These are phyloP conservation scores for Pontoporia blainvillei DNA, from an alignment of 2,113 vertebrate species.

Conservation along the genomic window DNA sequence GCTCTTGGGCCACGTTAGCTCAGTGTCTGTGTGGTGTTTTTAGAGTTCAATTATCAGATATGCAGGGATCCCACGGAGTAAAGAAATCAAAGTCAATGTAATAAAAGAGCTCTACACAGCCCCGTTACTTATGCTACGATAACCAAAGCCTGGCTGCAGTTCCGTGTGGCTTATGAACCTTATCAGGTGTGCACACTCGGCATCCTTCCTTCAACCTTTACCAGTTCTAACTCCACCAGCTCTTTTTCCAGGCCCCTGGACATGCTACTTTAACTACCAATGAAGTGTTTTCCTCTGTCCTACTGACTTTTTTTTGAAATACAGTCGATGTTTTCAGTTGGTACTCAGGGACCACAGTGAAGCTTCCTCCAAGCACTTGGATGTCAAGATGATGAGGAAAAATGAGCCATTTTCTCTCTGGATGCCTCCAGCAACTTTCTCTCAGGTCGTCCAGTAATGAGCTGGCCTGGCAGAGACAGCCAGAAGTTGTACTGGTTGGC, in stretches of 20 bases:
- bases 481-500: background rate
- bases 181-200: background rate
- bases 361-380: background rate
- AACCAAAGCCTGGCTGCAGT: background rate
- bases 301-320: background rate
- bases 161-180: background rate
- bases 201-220: background rate
- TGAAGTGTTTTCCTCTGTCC: background rate
- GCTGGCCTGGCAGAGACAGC: background rate
- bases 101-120: conserved; percentile 12
- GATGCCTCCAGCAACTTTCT: background rate
- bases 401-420: background rate
- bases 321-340: background rate
- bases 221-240: background rate
- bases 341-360: background rate
- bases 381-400: background rate
- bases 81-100: conserved; percentile 24
- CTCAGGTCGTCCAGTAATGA: background rate
- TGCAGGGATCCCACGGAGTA: background rate
- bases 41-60: background rate
- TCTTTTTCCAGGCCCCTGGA: background rate
- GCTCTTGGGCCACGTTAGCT: background rate
- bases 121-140: background rate
- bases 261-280: background rate
- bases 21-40: background rate